phyloP scores from a whole-genome alignment of 2,113 vertebrate species.

The Capricornis sumatraensis region DNA sequence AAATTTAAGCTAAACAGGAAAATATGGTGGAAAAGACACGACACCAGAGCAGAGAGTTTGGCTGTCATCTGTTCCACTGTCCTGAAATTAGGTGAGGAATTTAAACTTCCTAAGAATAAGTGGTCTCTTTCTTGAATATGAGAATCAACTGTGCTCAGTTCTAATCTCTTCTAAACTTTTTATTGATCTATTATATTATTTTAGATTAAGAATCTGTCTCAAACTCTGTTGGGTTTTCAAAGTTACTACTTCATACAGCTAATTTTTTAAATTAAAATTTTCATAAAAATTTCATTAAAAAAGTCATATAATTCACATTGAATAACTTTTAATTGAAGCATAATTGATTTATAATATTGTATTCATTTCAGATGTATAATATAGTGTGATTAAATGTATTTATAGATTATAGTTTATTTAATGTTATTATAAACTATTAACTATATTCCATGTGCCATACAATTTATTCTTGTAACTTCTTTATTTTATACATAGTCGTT shows the following conservation, averaged over 20 bases:
- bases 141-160: neutral
- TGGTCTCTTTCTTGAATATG: neutral
- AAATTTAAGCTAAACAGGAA: neutral
- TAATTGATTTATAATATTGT: neutral
- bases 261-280: neutral
- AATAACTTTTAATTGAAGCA: neutral
- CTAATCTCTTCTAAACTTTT: neutral
- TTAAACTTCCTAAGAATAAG: neutral
- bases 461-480: neutral
- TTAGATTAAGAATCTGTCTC: neutral
- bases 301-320: neutral
- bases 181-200: neutral
- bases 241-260: neutral
- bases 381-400: neutral
- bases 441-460: neutral
- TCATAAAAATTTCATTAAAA: neutral
- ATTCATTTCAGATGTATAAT: neutral
- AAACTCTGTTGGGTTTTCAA: neutral
- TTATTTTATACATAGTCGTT: neutral
- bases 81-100: neutral
- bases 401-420: neutral
- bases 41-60: neutral
- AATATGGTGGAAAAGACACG: accelerated
- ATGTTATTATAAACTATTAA: neutral
- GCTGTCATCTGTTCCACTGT: neutral